Evolutionary conservation across 2,888 invertebrate genomes (phyloP).

Genomic region (Scaptomyza reducta): DNA sequence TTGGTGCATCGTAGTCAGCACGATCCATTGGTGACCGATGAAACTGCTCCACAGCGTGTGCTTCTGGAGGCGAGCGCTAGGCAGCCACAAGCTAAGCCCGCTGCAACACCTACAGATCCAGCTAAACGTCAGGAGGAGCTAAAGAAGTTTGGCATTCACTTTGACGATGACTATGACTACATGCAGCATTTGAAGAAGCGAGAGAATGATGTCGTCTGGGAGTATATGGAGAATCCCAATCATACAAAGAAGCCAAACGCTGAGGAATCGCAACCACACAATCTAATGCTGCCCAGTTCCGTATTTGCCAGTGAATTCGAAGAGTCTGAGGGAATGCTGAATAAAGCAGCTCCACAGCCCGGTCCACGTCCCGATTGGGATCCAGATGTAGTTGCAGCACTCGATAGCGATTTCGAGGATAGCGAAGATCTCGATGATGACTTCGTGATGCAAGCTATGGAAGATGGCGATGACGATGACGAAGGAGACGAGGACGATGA

Average conservation of each 20-base stretch:
- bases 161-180: constrained; percentile 98
- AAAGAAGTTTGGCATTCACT: constrained; percentile 94
- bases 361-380: constrained; percentile 91
- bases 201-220: constrained; percentile 83
- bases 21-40: constrained; percentile 95
- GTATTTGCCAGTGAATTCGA: constrained; percentile 95
- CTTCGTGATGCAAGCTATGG: constrained; percentile 91
- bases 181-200: constrained; percentile 91
- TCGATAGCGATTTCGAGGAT: constrained; percentile 96
- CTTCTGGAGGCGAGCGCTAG: constrained; percentile 86
- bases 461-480: constrained; percentile 57
- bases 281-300: constrained; percentile 90
- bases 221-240: constrained; percentile 83
- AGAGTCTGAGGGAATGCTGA: constrained; percentile 89
- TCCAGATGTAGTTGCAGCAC: constrained; percentile 95
- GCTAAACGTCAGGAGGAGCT: constrained; percentile 89
- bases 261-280: constrained; percentile 58
- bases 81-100: constrained; percentile 68
- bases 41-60: constrained; percentile 94
- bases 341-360: constrained; percentile 82
- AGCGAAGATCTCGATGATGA: constrained; percentile 96
- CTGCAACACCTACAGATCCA: constrained; percentile 71
- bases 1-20: constrained; percentile 96
- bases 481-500: constrained; percentile 67
- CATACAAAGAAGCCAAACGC: constrained; percentile 69